A percentile compares a stretch with the other conserved stretches of the same genome.
Conservation (phyloP, 2,113 vertebrate species). For the Turdus rufiventris region DNA sequence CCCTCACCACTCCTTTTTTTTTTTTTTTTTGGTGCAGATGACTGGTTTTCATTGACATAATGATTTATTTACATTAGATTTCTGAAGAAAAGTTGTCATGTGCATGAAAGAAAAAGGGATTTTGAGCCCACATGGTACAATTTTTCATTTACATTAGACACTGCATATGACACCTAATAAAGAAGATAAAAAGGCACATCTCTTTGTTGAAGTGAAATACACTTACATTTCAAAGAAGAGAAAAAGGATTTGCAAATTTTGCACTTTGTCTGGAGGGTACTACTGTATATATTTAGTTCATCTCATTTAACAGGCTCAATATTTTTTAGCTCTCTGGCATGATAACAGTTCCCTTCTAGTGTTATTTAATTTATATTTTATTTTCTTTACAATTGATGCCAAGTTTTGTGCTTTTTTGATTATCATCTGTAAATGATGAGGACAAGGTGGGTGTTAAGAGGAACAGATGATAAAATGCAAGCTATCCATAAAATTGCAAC, state of each 20-base stretch:
- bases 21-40: not conserved
- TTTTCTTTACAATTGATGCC: not conserved
- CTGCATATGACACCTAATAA: not conserved
- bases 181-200: constrained; percentile 13
- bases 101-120: not conserved
- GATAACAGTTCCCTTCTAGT: not conserved
- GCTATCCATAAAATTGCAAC: not conserved
- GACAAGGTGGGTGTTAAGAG: not conserved
- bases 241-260: constrained; percentile 8
- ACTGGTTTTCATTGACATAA: not conserved
- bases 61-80: not conserved
- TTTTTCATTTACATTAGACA: not conserved
- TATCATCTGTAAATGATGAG: not conserved
- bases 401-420: not conserved
- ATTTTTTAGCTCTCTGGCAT: not conserved
- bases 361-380: not conserved
- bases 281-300: not conserved
- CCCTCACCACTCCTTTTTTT: fast-evolving
- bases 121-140: not conserved
- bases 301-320: not conserved
- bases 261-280: not conserved
- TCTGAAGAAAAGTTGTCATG: not conserved
- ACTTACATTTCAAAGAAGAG: not conserved
- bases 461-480: not conserved
- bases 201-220: not conserved